phyloP scores from a whole-genome alignment of 1,140 invertebrate species.

The Zaprionus africanus region DNA sequence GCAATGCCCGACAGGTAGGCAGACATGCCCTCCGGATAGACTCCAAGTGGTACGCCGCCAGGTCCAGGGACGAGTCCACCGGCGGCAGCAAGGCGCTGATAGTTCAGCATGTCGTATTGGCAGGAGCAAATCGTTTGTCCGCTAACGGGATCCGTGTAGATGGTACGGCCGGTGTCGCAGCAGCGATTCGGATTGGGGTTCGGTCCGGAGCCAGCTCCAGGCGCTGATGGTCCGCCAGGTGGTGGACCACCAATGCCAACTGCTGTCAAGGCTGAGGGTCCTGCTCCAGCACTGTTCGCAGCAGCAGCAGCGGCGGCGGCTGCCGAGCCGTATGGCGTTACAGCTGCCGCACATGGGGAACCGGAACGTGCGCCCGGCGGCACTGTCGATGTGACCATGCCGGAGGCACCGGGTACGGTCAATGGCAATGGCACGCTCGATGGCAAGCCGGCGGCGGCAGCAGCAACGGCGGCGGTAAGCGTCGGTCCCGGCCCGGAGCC shows the following conservation, averaged over 20 bases:
- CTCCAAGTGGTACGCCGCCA: constrained; percentile 87
- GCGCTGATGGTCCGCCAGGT: constrained; percentile 66
- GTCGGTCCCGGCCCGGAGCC: constrained; percentile 84
- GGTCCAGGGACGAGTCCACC: constrained; percentile 85
- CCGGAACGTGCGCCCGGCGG: constrained; percentile 85
- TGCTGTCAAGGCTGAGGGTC: constrained; percentile 51
- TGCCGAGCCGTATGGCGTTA: constrained; percentile 79
- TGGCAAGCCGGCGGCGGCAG: constrained; percentile 57
- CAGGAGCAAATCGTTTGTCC: constrained; percentile 97
- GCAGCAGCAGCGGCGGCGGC: constrained; percentile 85
- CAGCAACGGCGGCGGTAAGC: constrained; percentile 83
- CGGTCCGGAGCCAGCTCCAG: constrained; percentile 27
- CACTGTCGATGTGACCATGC: constrained; percentile 84
- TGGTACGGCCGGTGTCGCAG: constrained; percentile 95
- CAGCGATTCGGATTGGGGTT: constrained; percentile 87
- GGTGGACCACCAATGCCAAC: constrained; percentile 58
- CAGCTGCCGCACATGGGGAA: constrained; percentile 84
- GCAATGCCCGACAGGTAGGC: constrained; percentile 92
- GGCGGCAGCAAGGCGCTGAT: constrained; percentile 90
- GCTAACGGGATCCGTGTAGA: constrained; percentile 96
- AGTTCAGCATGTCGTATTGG: constrained; percentile 93
- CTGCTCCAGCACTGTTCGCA: constrained; percentile 41
- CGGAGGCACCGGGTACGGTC: constrained; percentile 50
- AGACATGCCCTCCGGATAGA: constrained; percentile 89
- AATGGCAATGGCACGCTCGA: constrained; percentile 40